Evolutionary conservation across 2,888 invertebrate genomes (phyloP).

Genomic region (Carpatolechia fugitivella): DNA sequence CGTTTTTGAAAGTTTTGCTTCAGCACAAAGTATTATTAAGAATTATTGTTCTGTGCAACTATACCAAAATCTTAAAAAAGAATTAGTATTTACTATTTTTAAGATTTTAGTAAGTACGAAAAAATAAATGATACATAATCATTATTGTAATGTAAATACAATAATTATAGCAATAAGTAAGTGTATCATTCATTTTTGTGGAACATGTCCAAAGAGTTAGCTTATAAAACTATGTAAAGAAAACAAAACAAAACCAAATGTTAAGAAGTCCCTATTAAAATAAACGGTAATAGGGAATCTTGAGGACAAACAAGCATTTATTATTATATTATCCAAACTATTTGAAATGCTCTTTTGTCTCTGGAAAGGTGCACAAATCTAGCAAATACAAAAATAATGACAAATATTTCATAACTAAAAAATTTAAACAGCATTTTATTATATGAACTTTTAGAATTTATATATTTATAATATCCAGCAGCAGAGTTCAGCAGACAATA

Average conservation of each 20-base stretch:
- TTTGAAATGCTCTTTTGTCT: conserved; percentile 25
- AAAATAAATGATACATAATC: conserved; percentile 24
- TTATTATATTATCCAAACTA: conserved; percentile 3
- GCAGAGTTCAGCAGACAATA: no score
- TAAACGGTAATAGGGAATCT: conserved; percentile 42
- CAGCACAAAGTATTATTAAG: conserved; percentile 25
- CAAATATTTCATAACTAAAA: neutral
- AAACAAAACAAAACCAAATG: conserved; percentile 43
- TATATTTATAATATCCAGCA: no score
- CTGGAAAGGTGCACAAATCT: conserved; percentile 32
- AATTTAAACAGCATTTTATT: no score
- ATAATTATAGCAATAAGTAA: no score
- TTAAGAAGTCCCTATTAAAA: conserved; percentile 46
- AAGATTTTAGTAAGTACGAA: conserved; percentile 25
- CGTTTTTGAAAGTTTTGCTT: conserved; percentile 18
- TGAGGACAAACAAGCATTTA: conserved; percentile 38
- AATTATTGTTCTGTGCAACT: conserved; percentile 26
- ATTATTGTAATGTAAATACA: no score
- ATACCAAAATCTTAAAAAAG: conserved; percentile 28
- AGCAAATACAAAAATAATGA: conserved; percentile 21
- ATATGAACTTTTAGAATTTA: no score
- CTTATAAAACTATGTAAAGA: conserved; percentile 47
- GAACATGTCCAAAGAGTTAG: conserved; percentile 37
- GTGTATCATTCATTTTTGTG: conserved; percentile 17
- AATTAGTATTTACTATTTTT: conserved; percentile 18